Evolutionary conservation across 2,113 vertebrate species (phyloP), one percentile per base, ranked within the genome.

Genomic region (Chaetura pelagica): DNA sequence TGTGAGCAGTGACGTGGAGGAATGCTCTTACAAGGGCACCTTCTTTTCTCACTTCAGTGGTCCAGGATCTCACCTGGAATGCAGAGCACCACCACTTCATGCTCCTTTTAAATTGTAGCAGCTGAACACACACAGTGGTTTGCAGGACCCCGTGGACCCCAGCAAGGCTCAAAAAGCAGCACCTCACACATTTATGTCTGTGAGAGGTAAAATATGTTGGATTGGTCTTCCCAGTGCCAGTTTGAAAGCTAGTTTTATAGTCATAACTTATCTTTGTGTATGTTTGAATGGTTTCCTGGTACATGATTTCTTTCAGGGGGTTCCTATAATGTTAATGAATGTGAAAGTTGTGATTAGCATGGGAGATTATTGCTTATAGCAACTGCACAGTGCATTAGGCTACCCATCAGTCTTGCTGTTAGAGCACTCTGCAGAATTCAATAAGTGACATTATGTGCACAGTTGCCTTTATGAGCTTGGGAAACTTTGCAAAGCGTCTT

Each of bases 301-400:
- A 72, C 22, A 2, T 30, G 32, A 52, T 72, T 95, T 75, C 80
- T 89, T 94, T 78, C 54, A 78, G 76, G 90, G 71, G 52, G 46
- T 76, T 96, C 52, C 63, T 88, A 7, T 85, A 89, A 90, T 32
- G 66, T 57, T 89, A 92, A 93, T 74, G 82, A 90, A 92, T 73
- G 80, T 79, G 90, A 42, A 92, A 90, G 44, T 84, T 94, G 64
- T 90, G 86, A 96, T 95, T 96, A 96, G 49, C 90, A 87, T 22
- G 66, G 80, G 76, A 89, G 48, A 74, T 84, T 78, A 82, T 87
- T 73, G 78, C 90, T 94, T 93, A 72, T 58, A 95, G 94, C 85
- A 93, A 13, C 96, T 90, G 64, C 76, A 64, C 9, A 5, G 0
- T 52, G 48, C 74, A 86, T 90, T 76, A 84, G 90, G 73, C 69